Evolutionary conservation across 2,113 vertebrate species (phyloP), one percentile per base, ranked within the genome.

Genomic region (Chloroceryle aenea): DNA sequence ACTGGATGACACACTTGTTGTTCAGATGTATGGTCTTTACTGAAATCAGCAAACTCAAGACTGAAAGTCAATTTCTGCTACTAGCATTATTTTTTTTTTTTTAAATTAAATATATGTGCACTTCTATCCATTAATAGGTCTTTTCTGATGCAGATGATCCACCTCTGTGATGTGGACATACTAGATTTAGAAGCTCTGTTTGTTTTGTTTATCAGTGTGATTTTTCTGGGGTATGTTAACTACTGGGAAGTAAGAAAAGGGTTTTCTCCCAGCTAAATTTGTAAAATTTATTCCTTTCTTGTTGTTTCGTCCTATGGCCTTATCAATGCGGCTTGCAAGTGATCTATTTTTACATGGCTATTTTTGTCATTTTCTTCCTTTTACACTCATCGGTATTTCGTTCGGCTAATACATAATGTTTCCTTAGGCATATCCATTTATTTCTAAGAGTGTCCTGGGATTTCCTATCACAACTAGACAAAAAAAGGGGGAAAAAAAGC

Each of bases 291-390:
- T 87, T 85, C 61, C 11, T 61, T 90, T 96, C 32, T 78, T 1
- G 0, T 68, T 48, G 30, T 66, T 94, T 89, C 13, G 86, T 77
- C 34, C 68, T 80, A 36, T 30, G 71, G 10, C 32, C 29, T 82
- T 77, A 85, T 38, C 53, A 83, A 36, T 59, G 16, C 26, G 48
- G 7, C 42, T 63, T 88, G 79, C 14, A 86, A 71, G 75, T 13
- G 56, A 79, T 56, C 14, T 93, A 76, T 62, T 93, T 93, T 86
- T 90, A 80, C 10, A 25, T 6, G 7, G 32, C 26, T 88, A 40
- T 88, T 95, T 77, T 80, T 73, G 17, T 21, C 3, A 55, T 87
- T 96, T 95, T 94, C 58, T 89, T 69, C 48, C 29, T 84, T 95
- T 86, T 81, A 56, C 13, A 14, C 26, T 66, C 25, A 0, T 29